These are phyloP conservation scores for Furcula furcula DNA, from an alignment of 2,888 invertebrate genomes.

Conservation along the genomic window DNA sequence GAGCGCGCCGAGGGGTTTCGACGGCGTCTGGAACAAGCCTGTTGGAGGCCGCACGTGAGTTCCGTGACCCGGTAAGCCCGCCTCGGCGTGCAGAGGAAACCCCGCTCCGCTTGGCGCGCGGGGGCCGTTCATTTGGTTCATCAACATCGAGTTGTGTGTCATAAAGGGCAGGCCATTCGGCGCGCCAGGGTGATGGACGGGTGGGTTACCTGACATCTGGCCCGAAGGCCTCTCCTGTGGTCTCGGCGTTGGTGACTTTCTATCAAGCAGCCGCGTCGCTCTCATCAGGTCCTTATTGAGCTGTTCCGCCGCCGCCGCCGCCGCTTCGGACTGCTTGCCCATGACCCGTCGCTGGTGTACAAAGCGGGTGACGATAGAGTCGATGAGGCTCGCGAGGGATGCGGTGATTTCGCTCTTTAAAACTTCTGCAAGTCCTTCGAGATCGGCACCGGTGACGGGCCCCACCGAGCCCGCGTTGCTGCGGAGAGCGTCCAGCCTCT, in stretches of 20 bases:
- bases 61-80: slow-evolving; percentile 72
- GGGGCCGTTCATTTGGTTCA: slow-evolving; percentile 82
- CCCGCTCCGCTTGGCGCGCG: slow-evolving; percentile 84
- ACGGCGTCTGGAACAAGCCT: slow-evolving; percentile 92
- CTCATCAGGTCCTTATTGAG: slow-evolving; percentile 91
- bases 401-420: slow-evolving; percentile 95
- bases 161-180: slow-evolving; percentile 71
- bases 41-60: slow-evolving; percentile 83
- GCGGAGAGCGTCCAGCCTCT: slow-evolving; percentile 89
- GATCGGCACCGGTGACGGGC: slow-evolving; percentile 88
- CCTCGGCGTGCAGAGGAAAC: slow-evolving; percentile 86
- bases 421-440: slow-evolving; percentile 94
- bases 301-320: slow-evolving; percentile 91
- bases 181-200: slow-evolving; percentile 72
- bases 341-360: slow-evolving; percentile 89
- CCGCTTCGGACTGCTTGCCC: slow-evolving; percentile 89
- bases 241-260: slow-evolving; percentile 90
- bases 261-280: slow-evolving; percentile 90
- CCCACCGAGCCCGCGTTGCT: slow-evolving; percentile 85
- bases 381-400: slow-evolving; percentile 91
- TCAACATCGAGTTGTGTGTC: slow-evolving; percentile 70
- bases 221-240: slow-evolving; percentile 83
- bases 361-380: slow-evolving; percentile 92
- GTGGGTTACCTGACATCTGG: slow-evolving; percentile 81
- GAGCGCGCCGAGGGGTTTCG: slow-evolving; percentile 86